Conservation (phyloP, 2,888 invertebrate species). For the Folsomia candida region DNA sequence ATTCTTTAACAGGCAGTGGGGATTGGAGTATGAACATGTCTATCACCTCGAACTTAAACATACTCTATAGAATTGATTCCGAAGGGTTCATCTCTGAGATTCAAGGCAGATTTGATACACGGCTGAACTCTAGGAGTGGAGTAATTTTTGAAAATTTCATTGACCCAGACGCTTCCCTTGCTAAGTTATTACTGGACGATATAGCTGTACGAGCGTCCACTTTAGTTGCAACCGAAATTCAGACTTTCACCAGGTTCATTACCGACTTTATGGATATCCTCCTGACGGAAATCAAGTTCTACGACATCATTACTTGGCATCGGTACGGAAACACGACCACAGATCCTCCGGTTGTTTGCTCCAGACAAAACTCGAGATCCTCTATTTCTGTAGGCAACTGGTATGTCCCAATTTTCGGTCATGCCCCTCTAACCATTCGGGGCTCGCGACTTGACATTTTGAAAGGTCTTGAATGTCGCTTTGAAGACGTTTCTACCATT, state of each 20-base stretch:
- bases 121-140: background rate
- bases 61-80: background rate
- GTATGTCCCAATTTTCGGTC: background rate
- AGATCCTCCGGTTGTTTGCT: background rate
- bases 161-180: background rate
- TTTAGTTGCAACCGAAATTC: background rate
- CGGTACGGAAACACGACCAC: background rate
- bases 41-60: background rate
- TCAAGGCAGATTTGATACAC: background rate
- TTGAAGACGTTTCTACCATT: background rate
- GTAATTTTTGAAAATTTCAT: background rate
- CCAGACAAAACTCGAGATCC: background rate
- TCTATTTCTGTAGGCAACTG: background rate
- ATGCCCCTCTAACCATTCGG: background rate
- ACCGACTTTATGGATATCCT: background rate
- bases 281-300: background rate
- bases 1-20: background rate
- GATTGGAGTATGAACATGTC: background rate
- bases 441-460: background rate
- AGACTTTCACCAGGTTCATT: background rate
- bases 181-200: background rate
- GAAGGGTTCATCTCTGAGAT: background rate
- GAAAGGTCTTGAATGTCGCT: background rate
- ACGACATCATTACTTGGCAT: background rate
- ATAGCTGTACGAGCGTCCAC: background rate